phyloP scores from a whole-genome alignment of 2,113 vertebrate genomes.

The Esox niger region DNA sequence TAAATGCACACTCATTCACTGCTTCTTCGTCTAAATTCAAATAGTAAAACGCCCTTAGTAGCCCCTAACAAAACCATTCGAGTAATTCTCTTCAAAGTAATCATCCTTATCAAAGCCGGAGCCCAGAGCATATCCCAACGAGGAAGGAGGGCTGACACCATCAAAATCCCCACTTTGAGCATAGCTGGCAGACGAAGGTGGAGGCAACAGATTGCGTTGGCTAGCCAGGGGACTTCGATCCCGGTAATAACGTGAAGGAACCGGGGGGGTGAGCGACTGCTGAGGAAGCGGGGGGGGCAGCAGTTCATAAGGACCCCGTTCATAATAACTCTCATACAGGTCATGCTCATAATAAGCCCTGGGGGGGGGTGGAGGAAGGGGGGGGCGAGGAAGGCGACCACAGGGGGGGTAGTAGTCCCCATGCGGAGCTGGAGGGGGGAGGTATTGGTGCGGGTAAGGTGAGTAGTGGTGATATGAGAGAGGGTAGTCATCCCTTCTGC shows the following conservation, averaged over 20 bases:
- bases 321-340: constrained; percentile 54
- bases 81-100: constrained; percentile 67
- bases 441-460: constrained; percentile 43
- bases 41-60: constrained; percentile 25
- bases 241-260: constrained; percentile 51
- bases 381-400: constrained; percentile 45
- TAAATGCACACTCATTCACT: too few species aligned
- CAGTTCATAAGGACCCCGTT: constrained; percentile 57
- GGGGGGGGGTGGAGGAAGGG: constrained; percentile 43
- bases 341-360: constrained; percentile 60
- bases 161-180: constrained; percentile 38
- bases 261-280: constrained; percentile 41
- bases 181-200: constrained; percentile 40
- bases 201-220: constrained; percentile 52
- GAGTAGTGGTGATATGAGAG: constrained; percentile 43
- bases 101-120: constrained; percentile 64
- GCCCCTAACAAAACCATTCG: constrained; percentile 57
- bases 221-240: constrained; percentile 64
- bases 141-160: constrained; percentile 30
- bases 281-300: constrained; percentile 42
- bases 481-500: constrained; percentile 39
- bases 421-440: constrained; percentile 41
- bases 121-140: constrained; percentile 58
- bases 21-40: too few species aligned
- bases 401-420: constrained; percentile 41